Percentiles rank a stretch among this genome's conserved stretches.
These are phyloP conservation scores for Prunella fulvescens DNA, from an alignment of 2,113 vertebrate species.

Conservation along the genomic window DNA sequence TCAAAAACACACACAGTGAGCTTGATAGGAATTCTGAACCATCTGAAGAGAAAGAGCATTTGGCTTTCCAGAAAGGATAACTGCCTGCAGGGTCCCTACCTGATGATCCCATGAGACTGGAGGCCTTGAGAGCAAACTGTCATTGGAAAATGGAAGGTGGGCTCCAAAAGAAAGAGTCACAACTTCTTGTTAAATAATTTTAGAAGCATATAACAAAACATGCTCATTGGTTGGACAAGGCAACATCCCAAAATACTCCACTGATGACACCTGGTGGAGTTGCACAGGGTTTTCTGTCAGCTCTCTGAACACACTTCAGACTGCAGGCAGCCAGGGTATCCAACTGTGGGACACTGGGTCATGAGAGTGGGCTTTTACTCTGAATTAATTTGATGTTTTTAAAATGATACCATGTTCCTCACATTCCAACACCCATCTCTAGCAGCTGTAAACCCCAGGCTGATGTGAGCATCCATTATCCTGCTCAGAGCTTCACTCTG, in stretches of 20 bases:
- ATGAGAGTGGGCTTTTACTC: background rate
- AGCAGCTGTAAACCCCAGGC: background rate
- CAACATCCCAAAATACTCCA: background rate
- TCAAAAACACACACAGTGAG: background rate
- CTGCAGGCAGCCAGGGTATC: background rate
- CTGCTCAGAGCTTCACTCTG: background rate
- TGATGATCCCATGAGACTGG: accelerated
- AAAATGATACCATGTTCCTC: background rate
- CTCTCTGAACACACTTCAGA: background rate
- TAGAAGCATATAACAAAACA: background rate
- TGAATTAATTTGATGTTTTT: background rate
- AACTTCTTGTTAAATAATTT: background rate
- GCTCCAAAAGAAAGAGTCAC: background rate
- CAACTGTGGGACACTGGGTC: background rate
- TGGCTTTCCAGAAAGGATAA: background rate
- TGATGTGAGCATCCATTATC: background rate
- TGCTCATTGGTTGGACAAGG: background rate
- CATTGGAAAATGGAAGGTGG: background rate
- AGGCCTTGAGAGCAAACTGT: background rate
- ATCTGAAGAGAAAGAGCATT: background rate
- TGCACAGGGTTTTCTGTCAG: background rate
- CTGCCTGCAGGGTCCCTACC: background rate
- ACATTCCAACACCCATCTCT: background rate
- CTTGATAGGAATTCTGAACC: background rate
- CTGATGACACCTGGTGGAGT: constrained; percentile 27